phyloP scores from a whole-genome alignment of 2,888 invertebrate species.

The Torymus auratus region DNA sequence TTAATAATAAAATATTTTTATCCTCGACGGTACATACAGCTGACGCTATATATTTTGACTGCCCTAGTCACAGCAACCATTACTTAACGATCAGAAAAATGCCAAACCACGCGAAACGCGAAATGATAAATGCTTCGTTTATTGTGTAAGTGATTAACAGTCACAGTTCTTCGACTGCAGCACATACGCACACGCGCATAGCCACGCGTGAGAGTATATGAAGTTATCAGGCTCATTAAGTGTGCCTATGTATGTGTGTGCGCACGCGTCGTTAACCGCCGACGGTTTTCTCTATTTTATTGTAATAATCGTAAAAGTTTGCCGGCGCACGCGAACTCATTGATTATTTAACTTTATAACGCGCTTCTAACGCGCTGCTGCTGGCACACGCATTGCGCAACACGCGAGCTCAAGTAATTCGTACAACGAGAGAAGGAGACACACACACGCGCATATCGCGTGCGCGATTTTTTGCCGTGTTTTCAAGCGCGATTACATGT shows the following conservation, averaged over 20 bases:
- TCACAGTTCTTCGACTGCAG: neutral
- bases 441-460: slow-evolving; percentile 1
- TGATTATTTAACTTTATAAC: slow-evolving; percentile 43
- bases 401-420: neutral
- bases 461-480: neutral
- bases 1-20: too few species aligned
- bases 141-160: slow-evolving; percentile 27
- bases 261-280: slow-evolving; percentile 7
- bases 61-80: too few species aligned
- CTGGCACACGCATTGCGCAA: slow-evolving; percentile 5
- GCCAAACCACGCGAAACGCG: too few species aligned
- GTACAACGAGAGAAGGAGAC: neutral
- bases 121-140: neutral
- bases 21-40: too few species aligned
- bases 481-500: slow-evolving; percentile 22
- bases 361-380: too few species aligned
- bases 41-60: too few species aligned
- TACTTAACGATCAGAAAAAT: too few species aligned
- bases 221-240: slow-evolving; percentile 18
- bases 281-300: neutral
- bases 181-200: too few species aligned
- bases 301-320: slow-evolving; percentile 19
- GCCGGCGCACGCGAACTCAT: slow-evolving; percentile 6
- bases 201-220: neutral
- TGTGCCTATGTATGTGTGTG: neutral